Base-by-base conservation (phyloP, 2,113 vertebrate genomes). In the Trichechus manatus region DNA sequence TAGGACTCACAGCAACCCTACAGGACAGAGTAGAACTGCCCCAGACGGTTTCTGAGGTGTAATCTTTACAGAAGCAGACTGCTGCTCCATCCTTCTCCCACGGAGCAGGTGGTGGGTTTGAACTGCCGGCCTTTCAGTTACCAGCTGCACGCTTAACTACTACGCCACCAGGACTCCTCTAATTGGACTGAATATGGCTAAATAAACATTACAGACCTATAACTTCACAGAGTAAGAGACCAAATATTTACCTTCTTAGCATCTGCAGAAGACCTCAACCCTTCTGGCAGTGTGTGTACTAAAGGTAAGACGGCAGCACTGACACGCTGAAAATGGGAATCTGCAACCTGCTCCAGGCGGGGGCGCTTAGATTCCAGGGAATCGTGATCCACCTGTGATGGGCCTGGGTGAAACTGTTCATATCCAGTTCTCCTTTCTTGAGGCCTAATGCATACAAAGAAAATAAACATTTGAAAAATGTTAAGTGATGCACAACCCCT, bases 391-490 rank as follows among this genome's bases (percentile, higher is more conserved):
- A 98, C 85, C 87, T 99, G 99, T 78, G 99, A 97, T 29, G 99
- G 97, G 89, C 99, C 96, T 59, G 99, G 98, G 97, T 99, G 99
- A 97, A 99, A 99, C 94, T 99, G 99, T 53, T 99, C 99, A 96
- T 99, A 99, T 94, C 99, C 99, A 98, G 99, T 99, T 96, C 99
- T 99, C 97, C 99, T 99, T 98, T 99, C 99, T 86, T 99, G 99
- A 97, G 99, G 99, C 98, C 99, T 99, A 96, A 50, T 66, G 80
- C 0, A 75, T 27, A 96, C 36, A 95, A 92, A 95, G 29, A 89
- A 2, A 44, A 77, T 23, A 86, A 89, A 79, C 81, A 81, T 31
- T 88, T 86, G 47, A 93, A 87, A 75, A 74, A 5, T 61, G 42
- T 64, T 91, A 92, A 94, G 78, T 53, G 31, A 88, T 0, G 0